Conservation (phyloP, 2,113 vertebrate genomes). For the Phalacrocorax pelagicus region DNA sequence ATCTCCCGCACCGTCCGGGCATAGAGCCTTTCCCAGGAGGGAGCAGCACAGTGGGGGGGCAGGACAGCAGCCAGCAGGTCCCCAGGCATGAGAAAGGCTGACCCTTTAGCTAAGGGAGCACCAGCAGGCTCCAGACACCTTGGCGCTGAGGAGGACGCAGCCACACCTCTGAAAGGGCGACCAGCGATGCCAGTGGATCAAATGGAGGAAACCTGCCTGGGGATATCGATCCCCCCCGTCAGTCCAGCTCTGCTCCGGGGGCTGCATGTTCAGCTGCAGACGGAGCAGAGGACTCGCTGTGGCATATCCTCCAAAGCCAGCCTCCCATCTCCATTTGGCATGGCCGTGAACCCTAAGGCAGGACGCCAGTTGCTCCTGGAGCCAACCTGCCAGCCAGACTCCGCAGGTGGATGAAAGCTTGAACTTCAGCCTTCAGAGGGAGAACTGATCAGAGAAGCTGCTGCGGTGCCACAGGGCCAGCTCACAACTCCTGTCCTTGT, state of each 20-base stretch:
- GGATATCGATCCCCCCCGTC: accelerated
- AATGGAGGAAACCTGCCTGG: neutral
- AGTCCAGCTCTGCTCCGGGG: neutral
- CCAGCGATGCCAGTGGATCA: too few relatives aligned
- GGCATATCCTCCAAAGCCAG: accelerated
- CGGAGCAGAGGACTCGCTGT: neutral
- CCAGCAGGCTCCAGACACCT: neutral
- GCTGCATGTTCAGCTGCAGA: neutral
- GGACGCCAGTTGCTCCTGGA: neutral
- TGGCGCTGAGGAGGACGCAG: neutral
- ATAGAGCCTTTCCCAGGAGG: neutral
- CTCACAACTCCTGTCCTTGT: neutral
- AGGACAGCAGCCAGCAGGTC: neutral
- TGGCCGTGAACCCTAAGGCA: neutral
- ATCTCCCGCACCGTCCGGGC: neutral
- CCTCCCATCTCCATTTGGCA: too few relatives aligned
- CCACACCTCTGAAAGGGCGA: neutral
- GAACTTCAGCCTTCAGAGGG: neutral
- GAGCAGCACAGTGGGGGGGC: neutral
- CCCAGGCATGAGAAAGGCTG: neutral
- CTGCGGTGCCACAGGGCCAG: too few relatives aligned
- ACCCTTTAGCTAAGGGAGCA: neutral
- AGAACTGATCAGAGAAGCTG: neutral
- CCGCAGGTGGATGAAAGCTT: too few relatives aligned
- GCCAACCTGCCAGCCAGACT: neutral